Percentiles rank a stretch among this genome's conserved stretches.
These are phyloP conservation scores for Flexamia atlantica DNA, from an alignment of 2,888 invertebrate species.

Conservation along the genomic window DNA sequence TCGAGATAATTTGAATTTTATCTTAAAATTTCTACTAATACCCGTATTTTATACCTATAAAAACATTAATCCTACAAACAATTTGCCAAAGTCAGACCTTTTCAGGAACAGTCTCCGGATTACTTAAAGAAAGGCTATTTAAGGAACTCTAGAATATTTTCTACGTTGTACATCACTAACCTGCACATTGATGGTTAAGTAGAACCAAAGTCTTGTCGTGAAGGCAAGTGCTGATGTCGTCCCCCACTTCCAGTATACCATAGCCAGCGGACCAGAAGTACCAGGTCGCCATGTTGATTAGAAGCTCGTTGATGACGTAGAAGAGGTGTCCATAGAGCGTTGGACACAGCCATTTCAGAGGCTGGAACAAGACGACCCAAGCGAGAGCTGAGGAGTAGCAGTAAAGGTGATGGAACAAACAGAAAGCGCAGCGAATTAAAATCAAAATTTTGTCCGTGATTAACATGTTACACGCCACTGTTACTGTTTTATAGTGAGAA, in stretches of 20 bases:
- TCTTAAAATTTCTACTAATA: no score
- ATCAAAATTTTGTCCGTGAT: background rate
- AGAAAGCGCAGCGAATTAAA: background rate
- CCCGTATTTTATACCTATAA: no score
- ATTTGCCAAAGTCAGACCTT: no score
- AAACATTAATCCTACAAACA: no score
- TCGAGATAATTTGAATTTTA: no score
- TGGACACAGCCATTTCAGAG: background rate
- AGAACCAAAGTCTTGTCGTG: background rate
- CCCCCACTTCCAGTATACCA: background rate
- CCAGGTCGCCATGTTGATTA: background rate
- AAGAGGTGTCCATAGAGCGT: background rate
- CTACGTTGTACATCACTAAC: no score
- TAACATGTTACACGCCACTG: no score
- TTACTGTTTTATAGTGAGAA: no score
- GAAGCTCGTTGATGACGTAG: background rate
- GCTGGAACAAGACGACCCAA: background rate
- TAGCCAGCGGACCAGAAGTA: conserved; percentile 11
- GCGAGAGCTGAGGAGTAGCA: background rate
- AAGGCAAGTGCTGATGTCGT: background rate
- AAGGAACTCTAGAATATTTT: no score
- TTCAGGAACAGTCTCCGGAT: no score
- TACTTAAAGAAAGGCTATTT: no score
- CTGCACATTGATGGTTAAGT: background rate
- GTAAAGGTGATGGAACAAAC: background rate